Conservation (phyloP, 1,140 invertebrate genomes). For the Drosophila eugracilis region DNA sequence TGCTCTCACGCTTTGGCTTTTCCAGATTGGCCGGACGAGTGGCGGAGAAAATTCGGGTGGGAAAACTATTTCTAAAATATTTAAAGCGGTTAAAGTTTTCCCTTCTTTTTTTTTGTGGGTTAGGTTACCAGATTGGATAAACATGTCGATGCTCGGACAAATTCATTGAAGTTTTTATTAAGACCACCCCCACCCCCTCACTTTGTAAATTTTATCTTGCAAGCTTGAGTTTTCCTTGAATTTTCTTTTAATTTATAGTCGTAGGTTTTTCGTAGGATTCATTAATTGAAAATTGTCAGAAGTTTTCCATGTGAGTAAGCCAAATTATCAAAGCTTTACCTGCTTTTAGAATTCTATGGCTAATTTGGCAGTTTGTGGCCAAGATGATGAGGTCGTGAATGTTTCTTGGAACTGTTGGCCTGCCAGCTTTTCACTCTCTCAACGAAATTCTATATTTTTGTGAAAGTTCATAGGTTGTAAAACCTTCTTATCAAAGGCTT, state of each 20-base stretch:
- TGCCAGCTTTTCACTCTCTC: neutral
- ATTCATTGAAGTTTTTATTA: neutral
- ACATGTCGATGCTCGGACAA: neutral
- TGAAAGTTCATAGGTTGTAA: slow-evolving; percentile 20
- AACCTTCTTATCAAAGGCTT: slow-evolving; percentile 39
- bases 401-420: neutral
- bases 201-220: neutral
- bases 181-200: too few species aligned
- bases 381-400: neutral
- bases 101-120: neutral
- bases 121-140: neutral
- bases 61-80: slow-evolving; percentile 39
- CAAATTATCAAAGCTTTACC: neutral
- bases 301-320: too few species aligned
- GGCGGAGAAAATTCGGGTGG: slow-evolving; percentile 3
- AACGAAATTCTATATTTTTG: slow-evolving; percentile 2
- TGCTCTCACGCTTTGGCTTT: neutral
- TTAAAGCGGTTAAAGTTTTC: slow-evolving; percentile 12
- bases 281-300: too few species aligned
- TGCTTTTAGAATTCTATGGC: too few species aligned
- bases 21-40: slow-evolving; percentile 4
- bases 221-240: neutral
- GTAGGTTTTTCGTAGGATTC: too few species aligned
- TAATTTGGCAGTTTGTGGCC: neutral
- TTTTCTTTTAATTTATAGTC: too few species aligned